phyloP scores from a whole-genome alignment of 2,888 invertebrate species.

The Drosophila imparisetae region DNA sequence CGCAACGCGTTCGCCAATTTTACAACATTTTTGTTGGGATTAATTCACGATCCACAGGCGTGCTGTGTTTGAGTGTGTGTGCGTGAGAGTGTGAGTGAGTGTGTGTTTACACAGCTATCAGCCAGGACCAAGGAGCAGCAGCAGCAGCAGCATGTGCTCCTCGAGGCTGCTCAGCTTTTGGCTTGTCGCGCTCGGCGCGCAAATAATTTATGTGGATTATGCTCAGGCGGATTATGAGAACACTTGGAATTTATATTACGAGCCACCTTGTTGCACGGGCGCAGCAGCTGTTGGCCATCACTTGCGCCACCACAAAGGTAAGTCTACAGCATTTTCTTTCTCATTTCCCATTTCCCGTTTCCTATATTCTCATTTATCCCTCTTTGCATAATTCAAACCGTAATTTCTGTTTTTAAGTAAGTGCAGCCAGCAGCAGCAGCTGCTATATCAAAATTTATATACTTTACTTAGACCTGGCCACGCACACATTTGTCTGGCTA shows the following conservation, averaged over 20 bases:
- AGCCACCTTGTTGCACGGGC: constrained; percentile 90
- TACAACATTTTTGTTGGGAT: constrained; percentile 35
- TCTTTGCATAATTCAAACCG: constrained; percentile 40
- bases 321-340: constrained; percentile 68
- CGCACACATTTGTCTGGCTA: constrained; percentile 25
- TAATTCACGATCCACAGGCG: constrained; percentile 12
- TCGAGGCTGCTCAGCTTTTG: constrained; percentile 51
- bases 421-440: constrained; percentile 30
- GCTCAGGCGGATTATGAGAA: constrained; percentile 87
- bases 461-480: constrained; percentile 2
- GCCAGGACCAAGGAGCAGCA: constrained; percentile 11
- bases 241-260: constrained; percentile 90
- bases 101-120: constrained; percentile 15
- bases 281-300: constrained; percentile 87
- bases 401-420: constrained; percentile 56
- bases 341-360: not conserved
- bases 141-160: constrained; percentile 38
- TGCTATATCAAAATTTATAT: constrained; percentile 31
- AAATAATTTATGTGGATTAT: constrained; percentile 84
- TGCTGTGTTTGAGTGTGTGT: constrained; percentile 3
- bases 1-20: constrained; percentile 25
- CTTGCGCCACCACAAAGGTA: constrained; percentile 90
- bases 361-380: not conserved
- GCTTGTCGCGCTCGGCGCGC: constrained; percentile 64
- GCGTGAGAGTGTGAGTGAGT: constrained; percentile 16